Evolutionary conservation across 2,113 vertebrate species (phyloP), one percentile per base, ranked within the genome.

Genomic region (Gavialis gangeticus): DNA sequence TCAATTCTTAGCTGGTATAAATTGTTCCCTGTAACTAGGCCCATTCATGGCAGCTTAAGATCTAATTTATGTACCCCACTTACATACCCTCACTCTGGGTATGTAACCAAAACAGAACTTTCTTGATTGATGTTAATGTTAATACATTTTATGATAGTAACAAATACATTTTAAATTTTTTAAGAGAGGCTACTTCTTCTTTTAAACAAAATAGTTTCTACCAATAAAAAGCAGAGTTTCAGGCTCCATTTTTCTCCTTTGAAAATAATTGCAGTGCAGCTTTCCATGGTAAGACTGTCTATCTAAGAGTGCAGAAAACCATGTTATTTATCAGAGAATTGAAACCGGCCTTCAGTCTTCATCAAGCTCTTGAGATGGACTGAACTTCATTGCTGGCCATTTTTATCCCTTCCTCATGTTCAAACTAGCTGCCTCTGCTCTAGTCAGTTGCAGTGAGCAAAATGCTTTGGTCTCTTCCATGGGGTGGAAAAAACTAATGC

Each of bases 21-120:
- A 71, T 19, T 22, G 30, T 4, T 4, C 30, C 21, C 46, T 46
- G 46, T 46, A 46, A 46, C 46, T 46, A 0, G 56, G 2, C 0
- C 54, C 62, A 66, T 60, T 85, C 75, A 4, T 55, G 63, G 14
- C 12, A 90, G 22, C 4, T 6, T 21, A 88, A 76, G 27, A 37
- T 79, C 22, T 88, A 4, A 3, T 63, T 89, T 67, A 67, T 19
- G n/a, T 67, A 67, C 16, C 16, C 9, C 46, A 30, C 28, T n/a
- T 67, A 67, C 28, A 25, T 67, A 67, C 28, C 28, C 10, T 10
- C 66, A 67, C 30, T 67, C n/a, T 13, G 10, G 10, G 7, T n/a
- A 30, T 9, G n/a, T 13, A 78, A 78, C 18, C 9, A 34, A 71
- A 71, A 69, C 19, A 71, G 30, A 34, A 12, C 67, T 71, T 71